phyloP scores from a whole-genome alignment of 2,113 vertebrate genomes.

The Deroptyus accipitrinus region DNA sequence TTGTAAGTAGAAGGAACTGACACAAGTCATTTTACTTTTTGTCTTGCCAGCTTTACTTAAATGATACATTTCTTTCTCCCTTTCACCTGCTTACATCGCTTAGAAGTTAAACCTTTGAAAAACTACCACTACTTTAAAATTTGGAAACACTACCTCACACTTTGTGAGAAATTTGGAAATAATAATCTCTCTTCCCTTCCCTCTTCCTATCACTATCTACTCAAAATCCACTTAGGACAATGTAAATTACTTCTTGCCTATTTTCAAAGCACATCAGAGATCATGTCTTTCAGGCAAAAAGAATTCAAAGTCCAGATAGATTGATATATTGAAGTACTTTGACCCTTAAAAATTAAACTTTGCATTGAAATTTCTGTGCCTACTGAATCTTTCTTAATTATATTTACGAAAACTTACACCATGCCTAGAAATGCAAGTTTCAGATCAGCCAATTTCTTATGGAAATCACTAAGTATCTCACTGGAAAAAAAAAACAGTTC shows the following conservation, averaged over 20 bases:
- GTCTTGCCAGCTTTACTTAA: background rate
- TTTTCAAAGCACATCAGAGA: background rate
- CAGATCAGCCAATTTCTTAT: background rate
- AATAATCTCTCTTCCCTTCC: background rate
- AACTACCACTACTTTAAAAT: background rate
- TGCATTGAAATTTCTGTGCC: background rate
- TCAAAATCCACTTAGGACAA: background rate
- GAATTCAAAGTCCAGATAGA: background rate
- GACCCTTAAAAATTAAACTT: background rate
- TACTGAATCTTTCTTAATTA: background rate
- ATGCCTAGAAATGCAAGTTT: background rate
- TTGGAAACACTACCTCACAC: background rate
- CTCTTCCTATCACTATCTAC: background rate
- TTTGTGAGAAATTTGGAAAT: background rate
- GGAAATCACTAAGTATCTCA: background rate
- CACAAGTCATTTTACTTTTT: background rate
- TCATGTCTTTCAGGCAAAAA: background rate
- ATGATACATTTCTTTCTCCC: background rate
- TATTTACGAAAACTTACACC: background rate
- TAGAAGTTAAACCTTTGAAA: background rate
- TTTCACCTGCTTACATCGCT: background rate
- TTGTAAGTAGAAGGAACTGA: background rate
- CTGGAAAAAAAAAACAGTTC: background rate
- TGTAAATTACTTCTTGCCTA: background rate
- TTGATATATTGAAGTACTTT: background rate